Percentiles rank a stretch among this genome's conserved stretches.
phyloP scores from a whole-genome alignment of 2,888 invertebrate species.

The Orchesellides sinensis region DNA sequence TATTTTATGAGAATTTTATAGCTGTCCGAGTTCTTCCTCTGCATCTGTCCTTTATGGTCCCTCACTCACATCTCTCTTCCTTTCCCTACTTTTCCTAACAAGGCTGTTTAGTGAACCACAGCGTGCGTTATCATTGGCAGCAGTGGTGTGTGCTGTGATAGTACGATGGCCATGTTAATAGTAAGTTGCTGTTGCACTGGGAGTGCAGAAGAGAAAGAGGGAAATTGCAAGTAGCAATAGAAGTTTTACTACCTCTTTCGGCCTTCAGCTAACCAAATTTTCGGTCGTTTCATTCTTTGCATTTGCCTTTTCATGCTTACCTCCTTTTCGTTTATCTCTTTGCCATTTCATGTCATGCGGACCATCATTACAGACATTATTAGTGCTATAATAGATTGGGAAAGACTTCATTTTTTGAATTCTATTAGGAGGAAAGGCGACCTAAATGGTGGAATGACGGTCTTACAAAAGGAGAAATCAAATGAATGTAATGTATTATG shows the following conservation, averaged over 20 bases:
- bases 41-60: slow-evolving; percentile 30
- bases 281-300: slow-evolving; percentile 39
- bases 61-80: slow-evolving; percentile 25
- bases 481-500: background rate
- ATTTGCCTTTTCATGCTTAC: background rate
- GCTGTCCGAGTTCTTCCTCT: slow-evolving; percentile 56
- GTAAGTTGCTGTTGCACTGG: background rate
- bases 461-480: slow-evolving; percentile 6
- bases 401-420: slow-evolving; percentile 58
- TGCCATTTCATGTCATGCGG: slow-evolving; percentile 30
- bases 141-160: slow-evolving; percentile 8
- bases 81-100: slow-evolving; percentile 13
- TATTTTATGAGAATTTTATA: slow-evolving; percentile 64
- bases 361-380: slow-evolving; percentile 58
- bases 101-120: slow-evolving; percentile 43
- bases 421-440: background rate
- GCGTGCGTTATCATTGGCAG: background rate
- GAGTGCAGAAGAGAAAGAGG: background rate
- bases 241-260: slow-evolving; percentile 42
- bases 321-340: slow-evolving; percentile 40
- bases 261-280: slow-evolving; percentile 49
- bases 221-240: slow-evolving; percentile 13
- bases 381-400: slow-evolving; percentile 42
- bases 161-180: background rate
- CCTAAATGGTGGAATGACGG: background rate